A percentile compares a stretch with the other conserved stretches of the same genome.
phyloP scores from a whole-genome alignment of 2,113 vertebrate species.

The Globicephala melas region DNA sequence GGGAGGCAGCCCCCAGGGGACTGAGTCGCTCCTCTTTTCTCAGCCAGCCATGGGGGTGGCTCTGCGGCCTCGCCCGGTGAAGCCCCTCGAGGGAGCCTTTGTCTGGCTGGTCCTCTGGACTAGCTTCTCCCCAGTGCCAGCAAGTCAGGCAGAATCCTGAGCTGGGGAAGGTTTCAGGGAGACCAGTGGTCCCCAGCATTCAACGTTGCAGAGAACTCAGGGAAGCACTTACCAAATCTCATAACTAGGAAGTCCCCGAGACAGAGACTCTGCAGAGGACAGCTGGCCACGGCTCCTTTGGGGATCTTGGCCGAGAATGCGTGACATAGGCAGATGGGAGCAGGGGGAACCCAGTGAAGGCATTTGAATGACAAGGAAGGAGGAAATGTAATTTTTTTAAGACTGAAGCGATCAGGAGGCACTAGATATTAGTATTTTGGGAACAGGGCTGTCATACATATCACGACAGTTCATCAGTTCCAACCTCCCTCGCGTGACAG shows the following conservation, averaged over 20 bases:
- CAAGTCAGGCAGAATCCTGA: rapidly evolving
- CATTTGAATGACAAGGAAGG: background rate
- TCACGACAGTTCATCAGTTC: background rate
- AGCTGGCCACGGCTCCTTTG: background rate
- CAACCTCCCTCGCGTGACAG: background rate
- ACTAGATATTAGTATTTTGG: background rate
- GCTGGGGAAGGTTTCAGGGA: background rate
- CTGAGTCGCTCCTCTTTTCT: background rate
- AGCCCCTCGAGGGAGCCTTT: background rate
- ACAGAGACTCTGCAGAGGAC: background rate
- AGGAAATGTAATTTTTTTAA: background rate
- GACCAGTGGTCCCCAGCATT: rapidly evolving
- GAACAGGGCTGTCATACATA: no score
- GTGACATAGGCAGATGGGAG: background rate
- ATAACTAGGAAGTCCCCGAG: rapidly evolving
- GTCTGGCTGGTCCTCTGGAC: rapidly evolving
- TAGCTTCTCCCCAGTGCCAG: background rate
- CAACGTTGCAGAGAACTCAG: background rate
- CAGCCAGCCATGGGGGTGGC: no score
- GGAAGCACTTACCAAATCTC: background rate
- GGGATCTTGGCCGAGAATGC: background rate
- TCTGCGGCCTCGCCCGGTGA: background rate
- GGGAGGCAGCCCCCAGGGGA: no score
- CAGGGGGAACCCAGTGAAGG: background rate
- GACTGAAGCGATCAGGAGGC: background rate